These are phyloP conservation scores for Limosa lapponica DNA, from an alignment of 2,797 vertebrate genomes.

Conservation along the genomic window DNA sequence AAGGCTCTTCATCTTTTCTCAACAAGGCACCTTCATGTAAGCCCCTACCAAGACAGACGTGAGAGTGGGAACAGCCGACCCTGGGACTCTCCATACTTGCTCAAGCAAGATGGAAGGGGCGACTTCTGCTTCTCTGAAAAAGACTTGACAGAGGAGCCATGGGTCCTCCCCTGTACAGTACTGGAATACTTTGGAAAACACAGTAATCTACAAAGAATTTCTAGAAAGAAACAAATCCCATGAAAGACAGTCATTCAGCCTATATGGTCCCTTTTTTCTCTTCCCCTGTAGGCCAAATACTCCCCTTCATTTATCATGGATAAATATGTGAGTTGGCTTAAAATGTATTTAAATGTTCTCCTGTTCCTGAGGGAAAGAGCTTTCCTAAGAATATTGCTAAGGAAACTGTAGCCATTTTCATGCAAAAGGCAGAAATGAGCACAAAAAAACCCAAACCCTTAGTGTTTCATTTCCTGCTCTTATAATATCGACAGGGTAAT, in stretches of 20 bases:
- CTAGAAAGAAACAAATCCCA: not conserved
- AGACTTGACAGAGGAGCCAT: fast-evolving
- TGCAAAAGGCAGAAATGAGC: conserved; percentile 14
- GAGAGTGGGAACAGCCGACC: not conserved
- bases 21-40: not conserved
- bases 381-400: not conserved
- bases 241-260: not conserved
- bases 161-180: not conserved
- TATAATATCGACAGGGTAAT: not conserved
- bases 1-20: not conserved
- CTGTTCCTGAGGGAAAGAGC: not conserved
- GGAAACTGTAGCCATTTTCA: conserved; percentile 10
- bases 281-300: not conserved
- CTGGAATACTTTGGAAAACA: not conserved
- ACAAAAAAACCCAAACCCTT: not conserved
- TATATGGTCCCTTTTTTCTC: not conserved
- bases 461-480: not conserved
- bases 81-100: fast-evolving
- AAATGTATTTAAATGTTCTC: not conserved
- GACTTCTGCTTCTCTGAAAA: not conserved
- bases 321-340: not conserved
- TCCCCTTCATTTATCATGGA: not conserved
- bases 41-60: fast-evolving
- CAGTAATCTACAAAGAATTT: fast-evolving
- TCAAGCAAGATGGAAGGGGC: not conserved